Conservation (phyloP, 2,113 vertebrate genomes). For the Numenius arquata region DNA sequence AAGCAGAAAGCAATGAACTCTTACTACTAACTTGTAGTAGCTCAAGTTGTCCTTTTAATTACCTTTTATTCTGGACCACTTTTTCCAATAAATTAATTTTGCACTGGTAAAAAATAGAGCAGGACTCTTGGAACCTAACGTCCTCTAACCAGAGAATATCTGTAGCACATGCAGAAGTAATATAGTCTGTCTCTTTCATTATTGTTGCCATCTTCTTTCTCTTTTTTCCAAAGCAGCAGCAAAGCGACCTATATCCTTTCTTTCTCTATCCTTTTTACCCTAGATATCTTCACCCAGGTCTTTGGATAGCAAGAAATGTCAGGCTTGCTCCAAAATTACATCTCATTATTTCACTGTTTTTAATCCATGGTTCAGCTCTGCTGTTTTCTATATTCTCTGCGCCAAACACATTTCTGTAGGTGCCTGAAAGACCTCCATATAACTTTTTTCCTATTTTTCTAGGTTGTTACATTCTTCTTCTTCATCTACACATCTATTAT, state of each 20-base stretch:
- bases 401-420: background rate
- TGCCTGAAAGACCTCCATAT: background rate
- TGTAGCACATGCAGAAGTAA: background rate
- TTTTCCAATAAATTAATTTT: background rate
- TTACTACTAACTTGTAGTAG: background rate
- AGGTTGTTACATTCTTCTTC: background rate
- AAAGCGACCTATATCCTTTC: background rate
- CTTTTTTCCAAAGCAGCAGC: background rate
- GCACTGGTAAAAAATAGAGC: background rate
- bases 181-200: background rate
- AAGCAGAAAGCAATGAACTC: background rate
- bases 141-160: background rate
- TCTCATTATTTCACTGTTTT: background rate
- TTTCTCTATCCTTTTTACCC: background rate
- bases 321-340: background rate
- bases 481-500: background rate
- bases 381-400: background rate
- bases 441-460: background rate
- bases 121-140: background rate
- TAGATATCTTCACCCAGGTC: background rate
- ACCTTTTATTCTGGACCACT: background rate
- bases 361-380: background rate
- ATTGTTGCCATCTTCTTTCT: background rate
- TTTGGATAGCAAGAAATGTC: background rate
- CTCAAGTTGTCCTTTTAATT: background rate